Evolutionary conservation across 2,888 invertebrate species (phyloP), one percentile per base, ranked within the genome.

Genomic region (Folsomia manolachei): DNA sequence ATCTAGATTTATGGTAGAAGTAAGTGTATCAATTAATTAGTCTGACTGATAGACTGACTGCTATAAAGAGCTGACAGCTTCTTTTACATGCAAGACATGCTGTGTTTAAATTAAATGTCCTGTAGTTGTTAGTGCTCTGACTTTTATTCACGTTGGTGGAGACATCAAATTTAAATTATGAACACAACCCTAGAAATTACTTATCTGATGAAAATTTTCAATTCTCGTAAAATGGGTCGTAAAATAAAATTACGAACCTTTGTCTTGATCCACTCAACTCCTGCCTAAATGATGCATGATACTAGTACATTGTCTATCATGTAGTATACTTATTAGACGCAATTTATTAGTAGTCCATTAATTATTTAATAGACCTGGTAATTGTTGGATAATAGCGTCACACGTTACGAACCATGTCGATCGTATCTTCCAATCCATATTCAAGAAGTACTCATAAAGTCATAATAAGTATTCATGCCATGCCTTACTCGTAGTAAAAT

Each of bases 311-410:
- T 39, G 4, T 39, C 14, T 39, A n/a, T 4, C 39, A 39, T 39
- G 14, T 39, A 9, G 39, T 39, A 39, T 14, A 39, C 4, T 39
- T 39, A 39, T 39, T 39, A 39, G 4, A 14, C 39, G 14, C 7
- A 39, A 39, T 39, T 39, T 39, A 39, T 39, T 39, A 14, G 39
- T 39, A 14, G 14, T 39, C 7, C n/a, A 64, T 64, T 64, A 64
- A 64, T 64, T 26, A 64, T 64, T 64, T 64, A 64, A 64, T 64
- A 64, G 64, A 64, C 27, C 27, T n/a, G 27, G 27, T 64, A 64
- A 64, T 64, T 64, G 27, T 64, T 64, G 64, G 19, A 25, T 64
- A 64, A 64, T 27, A 62, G 21, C 24, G 62, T 24, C 24, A 7
- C 62, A 62, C 39, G 14, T 39, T 9, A 14, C 39, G 39, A 4